Base-by-base conservation (phyloP, 2,113 vertebrate genomes). In the Calyptomena viridis region DNA sequence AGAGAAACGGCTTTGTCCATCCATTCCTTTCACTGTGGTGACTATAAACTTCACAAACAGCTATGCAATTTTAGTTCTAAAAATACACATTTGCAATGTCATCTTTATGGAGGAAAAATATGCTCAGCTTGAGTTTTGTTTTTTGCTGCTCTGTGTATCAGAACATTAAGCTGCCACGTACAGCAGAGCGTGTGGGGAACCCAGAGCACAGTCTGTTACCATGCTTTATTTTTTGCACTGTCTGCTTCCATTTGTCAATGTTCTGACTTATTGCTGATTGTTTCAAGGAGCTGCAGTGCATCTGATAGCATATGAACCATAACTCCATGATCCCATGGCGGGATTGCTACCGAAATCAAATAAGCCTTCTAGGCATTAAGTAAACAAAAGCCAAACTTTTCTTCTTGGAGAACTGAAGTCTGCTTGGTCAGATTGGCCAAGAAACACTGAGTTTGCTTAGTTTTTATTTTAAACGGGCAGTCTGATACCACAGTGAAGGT, bases 121-220 rank as follows among this genome's bases (percentile, higher is more conserved):
- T 9, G 44, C 50, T 81, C 79, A 76, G 63, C 72, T 67, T 44
- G 64, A 42, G 78, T 90, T 94, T 76, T 80, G 71, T 73, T 90
- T 95, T 68, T 73, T 68, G 87, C 75, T 81, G 5, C 53, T 86
- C 37, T 42, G n/a, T 52, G 66, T 81, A 84, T 35, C 24, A 59
- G 83, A 93, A 83, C 69, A 28, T 2, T 33, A 47, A 72, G 80
- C 79, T 86, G 92, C 88, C 3, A 0, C 1, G 31, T 23, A 89
- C 2, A 78, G 86, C 68, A 42, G 86, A 60, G 62, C 1, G 4
- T 75, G 79, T 37, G 86, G 68, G 79, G 88, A 96, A 42, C 33
- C 93, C 86, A 37, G 69, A 72, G 79, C 87, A 66, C 79, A 84
- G 90, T 28, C 88, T 96, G 92, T 71, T 83, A 87, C 30, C 78